Evolutionary conservation across 2,888 invertebrate genomes (phyloP).

Genomic region (Ophion ventricosus): DNA sequence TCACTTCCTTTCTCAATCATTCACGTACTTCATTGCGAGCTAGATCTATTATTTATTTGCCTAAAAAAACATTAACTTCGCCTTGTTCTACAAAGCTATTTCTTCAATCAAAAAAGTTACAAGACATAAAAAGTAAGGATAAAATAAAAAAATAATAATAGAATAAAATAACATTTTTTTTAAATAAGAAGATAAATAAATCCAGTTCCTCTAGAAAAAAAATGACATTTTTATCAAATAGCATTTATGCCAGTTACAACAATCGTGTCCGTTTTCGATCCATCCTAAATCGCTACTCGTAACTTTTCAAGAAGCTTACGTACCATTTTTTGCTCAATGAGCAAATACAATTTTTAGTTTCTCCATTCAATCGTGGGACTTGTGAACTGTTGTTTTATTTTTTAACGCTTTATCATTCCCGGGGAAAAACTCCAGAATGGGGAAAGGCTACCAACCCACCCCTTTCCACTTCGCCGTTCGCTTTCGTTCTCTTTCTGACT

Average conservation of each 20-base stretch:
- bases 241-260: neutral
- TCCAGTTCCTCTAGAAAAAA: too few relatives aligned
- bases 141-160: too few relatives aligned
- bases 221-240: neutral
- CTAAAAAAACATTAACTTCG: too few relatives aligned
- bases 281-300: neutral
- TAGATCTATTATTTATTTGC: too few relatives aligned
- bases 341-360: neutral
- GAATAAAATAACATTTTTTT: too few relatives aligned
- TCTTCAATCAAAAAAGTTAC: too few relatives aligned
- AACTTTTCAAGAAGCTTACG: neutral
- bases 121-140: too few relatives aligned
- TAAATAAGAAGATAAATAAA: too few relatives aligned
- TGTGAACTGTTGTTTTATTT: neutral
- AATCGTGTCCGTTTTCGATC: neutral
- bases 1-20: too few relatives aligned
- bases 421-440: neutral
- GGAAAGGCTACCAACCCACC: neutral
- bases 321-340: neutral
- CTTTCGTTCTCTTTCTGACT: constrained; percentile 5
- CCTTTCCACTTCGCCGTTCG: neutral
- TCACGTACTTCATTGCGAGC: too few relatives aligned
- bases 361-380: too few relatives aligned
- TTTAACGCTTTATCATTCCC: constrained; percentile 9
- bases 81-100: too few relatives aligned